Conservation (phyloP, 2,113 vertebrate genomes). For the Chloebia gouldiae region DNA sequence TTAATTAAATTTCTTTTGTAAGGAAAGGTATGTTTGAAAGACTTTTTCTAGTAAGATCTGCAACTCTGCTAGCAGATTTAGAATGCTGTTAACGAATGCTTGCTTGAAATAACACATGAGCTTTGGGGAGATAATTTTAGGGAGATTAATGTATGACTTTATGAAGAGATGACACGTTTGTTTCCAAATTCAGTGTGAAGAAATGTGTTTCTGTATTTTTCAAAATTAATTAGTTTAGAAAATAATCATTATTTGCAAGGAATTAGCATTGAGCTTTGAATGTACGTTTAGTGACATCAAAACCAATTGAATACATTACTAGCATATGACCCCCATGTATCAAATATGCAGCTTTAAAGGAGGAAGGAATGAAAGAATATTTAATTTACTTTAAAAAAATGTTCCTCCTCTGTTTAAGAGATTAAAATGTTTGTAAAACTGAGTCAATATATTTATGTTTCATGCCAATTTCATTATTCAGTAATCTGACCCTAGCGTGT, state of each 20-base stretch:
- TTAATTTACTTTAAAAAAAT: background rate
- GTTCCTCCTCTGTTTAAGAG: conserved; percentile 17
- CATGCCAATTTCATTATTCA: conserved; percentile 55
- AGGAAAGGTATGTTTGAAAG: background rate
- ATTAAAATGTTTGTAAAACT: conserved; percentile 34
- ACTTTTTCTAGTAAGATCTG: background rate
- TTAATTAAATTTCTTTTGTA: background rate
- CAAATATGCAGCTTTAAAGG: background rate
- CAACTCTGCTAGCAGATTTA: background rate
- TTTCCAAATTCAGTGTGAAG: background rate
- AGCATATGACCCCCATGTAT: background rate
- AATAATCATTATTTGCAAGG: background rate
- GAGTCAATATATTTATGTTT: conserved; percentile 37
- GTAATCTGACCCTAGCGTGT: conserved; percentile 5
- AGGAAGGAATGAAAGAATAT: background rate
- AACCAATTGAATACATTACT: conserved; percentile 7
- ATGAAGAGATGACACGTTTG: background rate
- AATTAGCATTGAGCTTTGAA: background rate
- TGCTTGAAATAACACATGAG: background rate
- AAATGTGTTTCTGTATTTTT: background rate
- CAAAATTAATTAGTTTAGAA: background rate
- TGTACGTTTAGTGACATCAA: background rate
- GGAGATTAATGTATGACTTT: background rate
- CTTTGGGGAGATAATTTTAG: background rate
- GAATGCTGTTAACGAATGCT: background rate